These are phyloP conservation scores for Sarcophaga variegata DNA, from an alignment of 2,888 invertebrate genomes.

Conservation along the genomic window DNA sequence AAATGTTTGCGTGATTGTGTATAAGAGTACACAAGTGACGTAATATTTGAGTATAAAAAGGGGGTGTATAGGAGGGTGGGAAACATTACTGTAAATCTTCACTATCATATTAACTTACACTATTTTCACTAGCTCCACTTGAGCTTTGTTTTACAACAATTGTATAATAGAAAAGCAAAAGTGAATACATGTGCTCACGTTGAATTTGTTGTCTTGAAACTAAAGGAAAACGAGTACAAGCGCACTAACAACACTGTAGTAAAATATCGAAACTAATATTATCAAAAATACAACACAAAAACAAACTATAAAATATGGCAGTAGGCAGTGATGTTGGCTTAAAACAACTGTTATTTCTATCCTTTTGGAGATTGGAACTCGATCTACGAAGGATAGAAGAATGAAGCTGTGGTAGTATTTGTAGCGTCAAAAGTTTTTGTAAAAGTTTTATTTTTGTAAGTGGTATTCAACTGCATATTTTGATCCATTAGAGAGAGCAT, in stretches of 20 bases:
- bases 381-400: too few relatives aligned
- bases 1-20: slow-evolving; percentile 5
- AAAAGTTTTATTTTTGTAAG: too few relatives aligned
- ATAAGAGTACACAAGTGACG: slow-evolving; percentile 72
- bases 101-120: not conserved
- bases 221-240: slow-evolving; percentile 18
- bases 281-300: too few relatives aligned
- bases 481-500: too few relatives aligned
- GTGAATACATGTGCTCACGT: slow-evolving; percentile 42
- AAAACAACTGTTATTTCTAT: too few relatives aligned
- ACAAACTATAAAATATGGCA: too few relatives aligned
- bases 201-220: slow-evolving; percentile 20
- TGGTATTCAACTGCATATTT: too few relatives aligned
- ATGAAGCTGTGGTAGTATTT: too few relatives aligned
- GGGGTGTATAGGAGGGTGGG: slow-evolving; percentile 73
- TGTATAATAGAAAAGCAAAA: slow-evolving; percentile 26
- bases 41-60: slow-evolving; percentile 73
- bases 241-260: not conserved
- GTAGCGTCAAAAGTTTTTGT: too few relatives aligned
- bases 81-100: not conserved
- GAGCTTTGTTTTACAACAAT: not conserved
- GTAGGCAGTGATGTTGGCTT: too few relatives aligned
- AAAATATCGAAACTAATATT: not conserved
- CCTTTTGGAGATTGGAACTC: too few relatives aligned
- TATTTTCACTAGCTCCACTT: not conserved